These are phyloP conservation scores for Donacobius atricapilla DNA, from an alignment of 2,113 vertebrate genomes.

Conservation along the genomic window DNA sequence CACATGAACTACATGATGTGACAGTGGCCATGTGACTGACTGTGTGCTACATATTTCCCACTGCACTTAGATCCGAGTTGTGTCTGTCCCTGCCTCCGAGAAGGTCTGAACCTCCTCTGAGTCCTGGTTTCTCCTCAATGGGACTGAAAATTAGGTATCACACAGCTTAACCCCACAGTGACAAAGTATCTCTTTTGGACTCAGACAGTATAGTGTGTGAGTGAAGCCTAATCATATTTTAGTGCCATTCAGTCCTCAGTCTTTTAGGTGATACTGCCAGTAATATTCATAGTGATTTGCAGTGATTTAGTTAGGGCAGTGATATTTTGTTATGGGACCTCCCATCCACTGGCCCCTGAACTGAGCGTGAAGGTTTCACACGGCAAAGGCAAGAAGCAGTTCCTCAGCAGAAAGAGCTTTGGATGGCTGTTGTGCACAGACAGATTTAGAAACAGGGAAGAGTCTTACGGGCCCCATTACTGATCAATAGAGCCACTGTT, in stretches of 20 bases:
- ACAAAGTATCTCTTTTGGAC: background rate
- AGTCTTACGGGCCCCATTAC: background rate
- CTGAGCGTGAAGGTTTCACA: background rate
- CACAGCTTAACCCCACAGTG: background rate
- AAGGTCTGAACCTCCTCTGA: background rate
- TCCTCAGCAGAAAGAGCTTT: background rate
- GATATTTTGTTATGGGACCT: background rate
- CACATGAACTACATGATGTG: background rate
- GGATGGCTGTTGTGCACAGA: background rate
- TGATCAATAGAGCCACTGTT: background rate
- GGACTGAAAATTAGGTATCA: background rate
- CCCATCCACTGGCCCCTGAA: background rate
- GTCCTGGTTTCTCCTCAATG: background rate
- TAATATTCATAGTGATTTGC: background rate
- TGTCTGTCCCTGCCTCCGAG: background rate
- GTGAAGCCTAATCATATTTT: background rate
- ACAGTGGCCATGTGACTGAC: background rate
- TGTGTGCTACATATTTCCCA: background rate
- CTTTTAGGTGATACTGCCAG: background rate
- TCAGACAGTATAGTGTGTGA: background rate
- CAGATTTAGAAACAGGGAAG: background rate
- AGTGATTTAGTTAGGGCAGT: background rate
- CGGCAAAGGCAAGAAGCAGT: background rate
- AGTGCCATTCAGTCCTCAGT: background rate
- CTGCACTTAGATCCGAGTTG: background rate